These are phyloP conservation scores for Esox masquinongy DNA, from an alignment of 2,797 vertebrate genomes.

Conservation along the genomic window DNA sequence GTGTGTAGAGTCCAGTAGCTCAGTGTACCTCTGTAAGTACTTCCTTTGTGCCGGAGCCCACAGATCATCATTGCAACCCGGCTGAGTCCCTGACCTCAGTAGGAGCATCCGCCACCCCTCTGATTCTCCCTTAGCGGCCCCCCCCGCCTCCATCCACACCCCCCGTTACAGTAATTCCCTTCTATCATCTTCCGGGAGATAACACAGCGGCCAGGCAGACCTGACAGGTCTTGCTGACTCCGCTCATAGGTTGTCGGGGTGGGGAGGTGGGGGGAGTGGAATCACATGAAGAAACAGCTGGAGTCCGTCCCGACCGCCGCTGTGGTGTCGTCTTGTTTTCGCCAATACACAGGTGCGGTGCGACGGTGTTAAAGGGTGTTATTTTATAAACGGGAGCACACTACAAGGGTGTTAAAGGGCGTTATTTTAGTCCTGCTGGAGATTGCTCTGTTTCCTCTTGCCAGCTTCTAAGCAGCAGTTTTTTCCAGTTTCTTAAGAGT, in stretches of 20 bases:
- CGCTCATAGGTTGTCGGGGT: slow-evolving; percentile 52
- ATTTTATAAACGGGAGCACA: neutral
- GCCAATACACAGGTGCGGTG: no score
- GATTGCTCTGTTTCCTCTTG: neutral
- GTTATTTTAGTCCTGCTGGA: neutral
- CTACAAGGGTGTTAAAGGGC: neutral
- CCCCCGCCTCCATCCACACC: neutral
- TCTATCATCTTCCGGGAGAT: slow-evolving; percentile 73
- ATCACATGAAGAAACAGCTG: no score
- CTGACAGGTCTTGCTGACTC: slow-evolving; percentile 65
- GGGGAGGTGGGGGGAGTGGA: slow-evolving; percentile 14
- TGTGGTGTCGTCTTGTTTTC: no score
- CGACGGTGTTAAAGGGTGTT: neutral
- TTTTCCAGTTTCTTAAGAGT: neutral
- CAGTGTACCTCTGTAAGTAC: neutral
- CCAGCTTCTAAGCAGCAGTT: neutral
- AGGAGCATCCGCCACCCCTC: slow-evolving; percentile 50
- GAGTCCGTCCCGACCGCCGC: no score
- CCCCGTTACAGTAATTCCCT: slow-evolving; percentile 56
- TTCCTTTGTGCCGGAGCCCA: slow-evolving; percentile 66
- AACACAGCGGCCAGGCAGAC: slow-evolving; percentile 48
- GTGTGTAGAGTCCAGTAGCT: no score
- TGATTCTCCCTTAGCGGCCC: neutral
- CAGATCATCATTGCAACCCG: slow-evolving; percentile 70
- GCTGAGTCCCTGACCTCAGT: slow-evolving; percentile 67